Evolutionary conservation across 2,888 invertebrate species (phyloP), one percentile per base, ranked within the genome.

Genomic region (Chymomyza caudatula): DNA sequence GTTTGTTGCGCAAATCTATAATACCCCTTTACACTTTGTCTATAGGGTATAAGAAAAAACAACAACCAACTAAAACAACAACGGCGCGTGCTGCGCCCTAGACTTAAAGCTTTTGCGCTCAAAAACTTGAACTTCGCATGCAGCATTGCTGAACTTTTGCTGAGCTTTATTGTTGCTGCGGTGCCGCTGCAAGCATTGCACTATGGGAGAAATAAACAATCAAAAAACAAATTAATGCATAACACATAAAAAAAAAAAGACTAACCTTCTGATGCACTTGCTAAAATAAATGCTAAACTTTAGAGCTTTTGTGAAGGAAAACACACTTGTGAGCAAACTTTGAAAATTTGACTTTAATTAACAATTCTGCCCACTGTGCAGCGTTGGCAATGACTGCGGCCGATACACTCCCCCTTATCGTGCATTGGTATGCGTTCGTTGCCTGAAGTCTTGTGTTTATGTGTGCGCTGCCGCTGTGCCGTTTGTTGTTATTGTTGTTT

Each of bases 91-190:
- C 67, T 64, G 55, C 64, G 64, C 64, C 61, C 62, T 65, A 65
- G 29, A 37, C 19, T 47, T 11, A 15, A 22, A 44, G 20, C 51
- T 29, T 25, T n/a, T 47, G 43, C 49, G 25, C 52, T 44, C 19
- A 49, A 68, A 70, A 71, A 67, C 63, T 64, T 83, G 71, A 76
- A 73, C 74, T 71, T 70, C 74, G 64, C 62, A 59, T 69, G 69
- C 66, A 65, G 60, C 62, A 49, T 64, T 58, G 19, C 51, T 71
- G 72, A 76, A 70, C 69, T 73, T 73, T 63, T n/a, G n/a, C n/a
- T n/a, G n/a, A n/a, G n/a, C n/a, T n/a, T 73, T 25, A 6, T 13
- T 56, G 43, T 11, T 37, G 29, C 11, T 37, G 29, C 11, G 29
- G 4, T 37, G 29, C 11, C 11, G 29, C 25, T 25, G 25, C 25